These are phyloP conservation scores for Alaudala cheleensis DNA, from an alignment of 2,113 vertebrate genomes.

Conservation along the genomic window DNA sequence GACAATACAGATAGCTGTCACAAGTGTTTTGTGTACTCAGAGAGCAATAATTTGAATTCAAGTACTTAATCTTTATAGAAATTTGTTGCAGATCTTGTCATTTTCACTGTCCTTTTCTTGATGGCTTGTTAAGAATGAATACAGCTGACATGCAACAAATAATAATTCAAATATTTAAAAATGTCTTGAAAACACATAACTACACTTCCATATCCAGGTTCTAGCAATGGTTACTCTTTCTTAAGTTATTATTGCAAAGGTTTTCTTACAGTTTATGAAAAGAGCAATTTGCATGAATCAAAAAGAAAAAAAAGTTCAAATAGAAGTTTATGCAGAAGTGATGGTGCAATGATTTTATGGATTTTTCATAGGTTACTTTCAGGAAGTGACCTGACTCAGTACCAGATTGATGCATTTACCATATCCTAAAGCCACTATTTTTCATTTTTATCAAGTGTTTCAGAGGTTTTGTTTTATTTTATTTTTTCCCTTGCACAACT, in stretches of 20 bases:
- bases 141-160: neutral
- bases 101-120: neutral
- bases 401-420: neutral
- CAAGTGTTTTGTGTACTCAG: neutral
- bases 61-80: neutral
- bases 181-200: neutral
- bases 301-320: neutral
- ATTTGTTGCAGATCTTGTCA: neutral
- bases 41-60: neutral
- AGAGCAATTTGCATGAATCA: neutral
- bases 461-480: neutral
- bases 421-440: neutral
- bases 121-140: neutral
- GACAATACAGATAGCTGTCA: neutral
- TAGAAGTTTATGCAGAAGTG: neutral
- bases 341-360: neutral
- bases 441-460: neutral
- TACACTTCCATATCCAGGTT: neutral
- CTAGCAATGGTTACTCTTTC: neutral
- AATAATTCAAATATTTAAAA: neutral
- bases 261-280: neutral
- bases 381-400: accelerated
- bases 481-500: neutral
- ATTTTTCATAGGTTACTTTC: neutral
- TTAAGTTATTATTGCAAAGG: neutral